These are phyloP conservation scores for Pyrochroa serraticornis DNA, from an alignment of 2,888 invertebrate species.

Conservation along the genomic window DNA sequence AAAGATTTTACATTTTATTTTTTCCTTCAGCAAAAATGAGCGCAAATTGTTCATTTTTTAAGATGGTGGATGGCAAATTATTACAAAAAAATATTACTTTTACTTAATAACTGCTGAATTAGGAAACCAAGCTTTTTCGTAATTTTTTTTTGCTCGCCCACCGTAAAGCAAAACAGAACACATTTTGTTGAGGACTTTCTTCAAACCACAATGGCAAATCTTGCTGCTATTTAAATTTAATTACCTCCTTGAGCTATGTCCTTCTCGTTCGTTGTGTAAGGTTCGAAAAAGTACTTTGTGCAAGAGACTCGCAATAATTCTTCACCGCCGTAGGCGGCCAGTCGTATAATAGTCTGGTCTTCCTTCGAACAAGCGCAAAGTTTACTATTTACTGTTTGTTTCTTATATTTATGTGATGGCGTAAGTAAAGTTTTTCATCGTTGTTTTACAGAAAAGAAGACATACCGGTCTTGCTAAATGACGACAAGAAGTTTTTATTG, in stretches of 20 bases:
- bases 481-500: slow-evolving; percentile 12
- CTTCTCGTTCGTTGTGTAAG: slow-evolving; percentile 16
- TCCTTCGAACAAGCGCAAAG: slow-evolving; percentile 35
- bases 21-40: no score
- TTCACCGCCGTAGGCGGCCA: slow-evolving; percentile 31
- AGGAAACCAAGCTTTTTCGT: no score
- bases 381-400: slow-evolving; percentile 43
- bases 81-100: no score
- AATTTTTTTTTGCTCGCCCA: no score
- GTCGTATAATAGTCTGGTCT: slow-evolving; percentile 38
- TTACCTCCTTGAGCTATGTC: slow-evolving; percentile 2
- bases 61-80: no score
- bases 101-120: no score
- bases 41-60: no score
- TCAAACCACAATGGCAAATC: slow-evolving; percentile 5
- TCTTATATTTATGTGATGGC: slow-evolving; percentile 41
- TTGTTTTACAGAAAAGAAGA: slow-evolving; percentile 16
- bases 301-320: slow-evolving; percentile 24
- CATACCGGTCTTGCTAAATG: slow-evolving; percentile 13
- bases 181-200: no score
- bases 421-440: slow-evolving; percentile 26
- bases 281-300: slow-evolving; percentile 14
- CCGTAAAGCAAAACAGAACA: no score
- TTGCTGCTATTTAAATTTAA: slow-evolving; percentile 17
- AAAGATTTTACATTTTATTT: no score